phyloP scores from a whole-genome alignment of 2,888 invertebrate genomes.

The Drosophila fungiperda region DNA sequence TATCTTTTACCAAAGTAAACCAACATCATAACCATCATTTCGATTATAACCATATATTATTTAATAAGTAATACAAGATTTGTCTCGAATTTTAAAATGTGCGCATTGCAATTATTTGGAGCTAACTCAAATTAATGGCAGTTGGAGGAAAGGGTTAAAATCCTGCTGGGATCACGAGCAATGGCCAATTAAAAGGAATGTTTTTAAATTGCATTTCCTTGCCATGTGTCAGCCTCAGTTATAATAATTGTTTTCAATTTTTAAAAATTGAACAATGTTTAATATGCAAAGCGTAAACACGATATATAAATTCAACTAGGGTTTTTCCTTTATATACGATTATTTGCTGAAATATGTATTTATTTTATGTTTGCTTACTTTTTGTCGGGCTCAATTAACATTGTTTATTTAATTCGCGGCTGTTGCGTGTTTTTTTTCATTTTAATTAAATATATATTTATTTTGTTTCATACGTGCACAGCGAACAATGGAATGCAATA shows the following conservation, averaged over 20 bases:
- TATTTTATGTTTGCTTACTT: conserved; percentile 65
- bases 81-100: conserved; percentile 32
- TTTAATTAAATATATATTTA: conserved; percentile 72
- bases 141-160: conserved; percentile 46
- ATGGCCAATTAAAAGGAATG: conserved; percentile 68
- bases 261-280: conserved; percentile 47
- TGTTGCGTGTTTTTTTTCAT: conserved; percentile 70
- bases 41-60: not conserved
- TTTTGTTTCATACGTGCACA: conserved; percentile 34
- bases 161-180: not conserved
- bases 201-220: conserved; percentile 73
- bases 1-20: not conserved
- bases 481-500: conserved; percentile 41
- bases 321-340: conserved; percentile 4
- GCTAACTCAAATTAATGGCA: conserved; percentile 66
- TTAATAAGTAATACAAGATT: conserved; percentile 3
- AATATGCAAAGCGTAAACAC: conserved; percentile 20
- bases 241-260: conserved; percentile 33
- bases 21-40: not conserved
- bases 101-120: conserved; percentile 33
- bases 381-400: conserved; percentile 72
- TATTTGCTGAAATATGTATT: conserved; percentile 38
- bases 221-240: conserved; percentile 49
- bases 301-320: conserved; percentile 2
- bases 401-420: conserved; percentile 75